These are phyloP conservation scores for Nycteola revayana DNA, from an alignment of 2,888 invertebrate species.

Conservation along the genomic window DNA sequence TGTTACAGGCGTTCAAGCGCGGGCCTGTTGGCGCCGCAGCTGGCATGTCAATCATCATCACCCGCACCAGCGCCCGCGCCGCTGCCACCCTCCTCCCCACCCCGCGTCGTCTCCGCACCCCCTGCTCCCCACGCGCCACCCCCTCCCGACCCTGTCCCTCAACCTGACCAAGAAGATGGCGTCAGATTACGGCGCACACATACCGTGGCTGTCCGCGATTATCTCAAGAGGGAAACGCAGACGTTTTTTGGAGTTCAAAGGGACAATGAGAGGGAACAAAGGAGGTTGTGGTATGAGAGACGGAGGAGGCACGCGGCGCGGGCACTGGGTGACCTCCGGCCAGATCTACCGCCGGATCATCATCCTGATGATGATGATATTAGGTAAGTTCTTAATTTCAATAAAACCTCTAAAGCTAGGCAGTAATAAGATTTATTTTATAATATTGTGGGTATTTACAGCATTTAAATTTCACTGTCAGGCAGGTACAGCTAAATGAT, in stretches of 20 bases:
- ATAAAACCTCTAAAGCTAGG: too few relatives aligned
- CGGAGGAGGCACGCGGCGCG: slow-evolving; percentile 89
- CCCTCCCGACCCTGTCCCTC: slow-evolving; percentile 60
- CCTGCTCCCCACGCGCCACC: slow-evolving; percentile 48
- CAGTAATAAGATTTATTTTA: too few relatives aligned
- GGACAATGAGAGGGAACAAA: slow-evolving; percentile 87
- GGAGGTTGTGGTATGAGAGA: slow-evolving; percentile 90
- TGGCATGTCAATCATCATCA: slow-evolving; percentile 66
- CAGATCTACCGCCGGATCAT: slow-evolving; percentile 82
- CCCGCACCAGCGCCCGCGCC: slow-evolving; percentile 55
- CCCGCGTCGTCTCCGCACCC: slow-evolving; percentile 62
- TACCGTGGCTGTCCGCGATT: slow-evolving; percentile 79
- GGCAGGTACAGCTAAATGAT: too few relatives aligned
- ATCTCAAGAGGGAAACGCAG: slow-evolving; percentile 90
- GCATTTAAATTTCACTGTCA: too few relatives aligned
- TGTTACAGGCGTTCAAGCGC: slow-evolving; percentile 75
- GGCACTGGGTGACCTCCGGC: slow-evolving; percentile 83
- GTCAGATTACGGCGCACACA: slow-evolving; percentile 71
- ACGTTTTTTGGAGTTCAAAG: slow-evolving; percentile 93
- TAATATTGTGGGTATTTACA: too few relatives aligned
- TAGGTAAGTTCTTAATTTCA: slow-evolving; percentile 71
- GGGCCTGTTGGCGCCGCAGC: slow-evolving; percentile 68
- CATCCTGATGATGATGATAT: slow-evolving; percentile 83
- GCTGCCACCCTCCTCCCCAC: slow-evolving; percentile 65
- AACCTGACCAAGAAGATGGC: slow-evolving; percentile 68